Percentiles rank a stretch among this genome's conserved stretches.
These are phyloP conservation scores for Nomada fabriciana DNA, from an alignment of 2,888 invertebrate genomes.

Conservation along the genomic window DNA sequence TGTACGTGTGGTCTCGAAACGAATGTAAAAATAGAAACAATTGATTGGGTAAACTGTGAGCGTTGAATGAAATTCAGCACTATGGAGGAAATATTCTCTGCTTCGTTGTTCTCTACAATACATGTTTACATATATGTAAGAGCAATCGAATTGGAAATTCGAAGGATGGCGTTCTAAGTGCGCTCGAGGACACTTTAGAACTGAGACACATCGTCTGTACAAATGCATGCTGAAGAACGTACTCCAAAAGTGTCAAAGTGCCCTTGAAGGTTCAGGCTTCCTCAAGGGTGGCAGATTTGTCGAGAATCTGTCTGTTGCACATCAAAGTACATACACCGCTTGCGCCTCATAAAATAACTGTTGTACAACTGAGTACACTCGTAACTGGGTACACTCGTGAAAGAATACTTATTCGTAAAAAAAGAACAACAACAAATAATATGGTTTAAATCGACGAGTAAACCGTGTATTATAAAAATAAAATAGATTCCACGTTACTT, in stretches of 20 bases:
- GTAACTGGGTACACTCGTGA: background rate
- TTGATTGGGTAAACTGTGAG: too few relatives aligned
- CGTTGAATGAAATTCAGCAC: too few relatives aligned
- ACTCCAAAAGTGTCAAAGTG: conserved; percentile 5
- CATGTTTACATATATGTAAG: too few relatives aligned
- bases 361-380: background rate
- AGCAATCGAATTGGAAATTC: background rate
- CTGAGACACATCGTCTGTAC: background rate
- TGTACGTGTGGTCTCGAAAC: too few relatives aligned
- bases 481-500: too few relatives aligned
- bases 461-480: too few relatives aligned
- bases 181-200: background rate
- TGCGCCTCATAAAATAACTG: background rate
- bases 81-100: too few relatives aligned
- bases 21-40: too few relatives aligned
- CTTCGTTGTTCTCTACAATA: too few relatives aligned
- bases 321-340: conserved; percentile 5
- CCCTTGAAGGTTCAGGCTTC: conserved; percentile 12
- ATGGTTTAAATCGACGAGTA: too few relatives aligned
- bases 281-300: conserved; percentile 15
- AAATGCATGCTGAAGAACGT: conserved; percentile 1
- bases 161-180: background rate
- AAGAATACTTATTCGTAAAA: too few relatives aligned
- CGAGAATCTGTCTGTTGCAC: conserved; percentile 8
- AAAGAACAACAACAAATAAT: too few relatives aligned